Conservation (phyloP, 2,113 vertebrate species). For the Oreochromis spilurus region DNA sequence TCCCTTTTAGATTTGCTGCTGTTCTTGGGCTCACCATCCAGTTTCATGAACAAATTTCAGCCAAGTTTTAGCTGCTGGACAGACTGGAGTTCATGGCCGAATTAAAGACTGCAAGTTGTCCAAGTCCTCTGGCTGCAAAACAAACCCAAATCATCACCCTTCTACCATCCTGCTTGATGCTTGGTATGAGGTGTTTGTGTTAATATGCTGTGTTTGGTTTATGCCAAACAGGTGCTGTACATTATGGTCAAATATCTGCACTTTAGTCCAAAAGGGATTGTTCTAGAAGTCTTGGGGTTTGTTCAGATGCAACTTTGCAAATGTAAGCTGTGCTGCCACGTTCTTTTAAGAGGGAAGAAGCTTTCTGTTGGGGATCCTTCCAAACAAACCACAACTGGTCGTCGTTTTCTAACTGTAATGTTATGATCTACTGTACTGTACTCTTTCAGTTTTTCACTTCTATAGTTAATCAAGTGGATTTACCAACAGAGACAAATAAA, state of each 20-base stretch:
- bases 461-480: neutral
- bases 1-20: neutral
- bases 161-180: neutral
- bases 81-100: neutral
- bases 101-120: neutral
- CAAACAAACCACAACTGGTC: neutral
- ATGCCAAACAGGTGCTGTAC: neutral
- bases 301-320: neutral
- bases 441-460: neutral
- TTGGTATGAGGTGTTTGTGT: neutral
- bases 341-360: neutral
- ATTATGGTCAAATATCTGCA: neutral
- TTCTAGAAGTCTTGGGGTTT: neutral
- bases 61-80: neutral
- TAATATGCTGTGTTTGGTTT: neutral
- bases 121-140: neutral
- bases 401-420: neutral
- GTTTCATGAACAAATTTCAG: neutral
- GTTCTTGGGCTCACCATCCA: neutral
- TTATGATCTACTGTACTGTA: neutral
- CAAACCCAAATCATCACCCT: neutral
- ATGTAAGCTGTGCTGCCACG: neutral
- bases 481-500: neutral
- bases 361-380: neutral
- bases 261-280: neutral